These are phyloP conservation scores for Chloropsis hardwickii DNA, from an alignment of 2,113 vertebrate species.

Conservation along the genomic window DNA sequence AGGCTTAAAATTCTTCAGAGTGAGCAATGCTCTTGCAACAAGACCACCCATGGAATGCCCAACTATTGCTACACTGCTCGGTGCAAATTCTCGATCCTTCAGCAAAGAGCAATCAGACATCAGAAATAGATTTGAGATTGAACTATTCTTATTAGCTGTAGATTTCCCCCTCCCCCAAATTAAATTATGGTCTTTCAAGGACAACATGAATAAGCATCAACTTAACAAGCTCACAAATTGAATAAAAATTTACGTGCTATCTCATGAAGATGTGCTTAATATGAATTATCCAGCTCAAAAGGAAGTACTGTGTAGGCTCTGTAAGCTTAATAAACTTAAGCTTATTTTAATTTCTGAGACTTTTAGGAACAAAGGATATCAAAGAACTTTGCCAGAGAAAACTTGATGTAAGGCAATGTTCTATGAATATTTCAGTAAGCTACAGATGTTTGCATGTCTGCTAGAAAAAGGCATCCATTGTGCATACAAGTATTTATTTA, in stretches of 20 bases:
- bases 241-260: background rate
- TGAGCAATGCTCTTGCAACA: slow-evolving; percentile 90
- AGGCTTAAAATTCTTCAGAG: slow-evolving; percentile 87
- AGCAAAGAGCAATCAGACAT: background rate
- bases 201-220: background rate
- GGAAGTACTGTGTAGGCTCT: background rate
- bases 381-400: background rate
- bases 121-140: background rate
- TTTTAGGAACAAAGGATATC: background rate
- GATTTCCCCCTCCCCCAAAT: rapidly evolving
- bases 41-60: slow-evolving; percentile 99
- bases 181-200: background rate
- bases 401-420: background rate
- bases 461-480: background rate
- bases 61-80: slow-evolving; percentile 86
- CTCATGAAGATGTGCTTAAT: background rate
- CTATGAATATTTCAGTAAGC: background rate
- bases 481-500: background rate
- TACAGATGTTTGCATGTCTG: background rate
- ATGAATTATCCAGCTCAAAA: background rate
- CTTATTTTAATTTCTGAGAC: background rate
- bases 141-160: background rate
- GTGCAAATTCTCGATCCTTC: slow-evolving; percentile 81
- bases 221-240: background rate
- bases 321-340: background rate